These are phyloP conservation scores for Sparidentex hasta DNA, from an alignment of 2,797 vertebrate species.

Conservation along the genomic window DNA sequence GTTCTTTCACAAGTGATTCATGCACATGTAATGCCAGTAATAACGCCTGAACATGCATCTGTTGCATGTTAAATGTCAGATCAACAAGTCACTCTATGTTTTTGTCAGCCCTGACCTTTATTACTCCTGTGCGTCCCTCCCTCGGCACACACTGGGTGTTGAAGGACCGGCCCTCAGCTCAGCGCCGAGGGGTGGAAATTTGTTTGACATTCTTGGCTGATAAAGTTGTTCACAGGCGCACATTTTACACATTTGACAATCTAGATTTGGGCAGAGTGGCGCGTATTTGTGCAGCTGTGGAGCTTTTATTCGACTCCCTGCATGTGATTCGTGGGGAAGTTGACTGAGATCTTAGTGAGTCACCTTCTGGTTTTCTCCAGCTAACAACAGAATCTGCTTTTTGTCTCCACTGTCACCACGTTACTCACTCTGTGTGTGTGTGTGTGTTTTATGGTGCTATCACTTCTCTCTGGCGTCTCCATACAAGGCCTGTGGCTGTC, in stretches of 20 bases:
- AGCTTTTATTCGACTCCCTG: background rate
- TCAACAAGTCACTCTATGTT: background rate
- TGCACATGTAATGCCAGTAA: background rate
- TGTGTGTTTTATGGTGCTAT: conserved; percentile 22
- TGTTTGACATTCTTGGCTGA: conserved; percentile 55
- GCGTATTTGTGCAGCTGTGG: background rate
- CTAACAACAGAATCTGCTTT: conserved; percentile 60
- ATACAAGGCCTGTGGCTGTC: conserved; percentile 77
- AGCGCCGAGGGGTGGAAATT: conserved; percentile 47
- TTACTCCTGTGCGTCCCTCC: conserved; percentile 27
- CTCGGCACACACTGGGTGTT: conserved; percentile 38
- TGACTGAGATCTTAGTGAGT: conserved; percentile 47
- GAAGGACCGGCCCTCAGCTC: conserved; percentile 41
- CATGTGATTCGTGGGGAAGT: conserved; percentile 47
- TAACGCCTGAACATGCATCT: background rate
- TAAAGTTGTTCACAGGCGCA: conserved; percentile 9
- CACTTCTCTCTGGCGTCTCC: conserved; percentile 56
- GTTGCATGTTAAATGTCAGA: conserved; percentile 12
- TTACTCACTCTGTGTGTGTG: conserved; percentile 2
- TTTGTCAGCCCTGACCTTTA: conserved; percentile 33
- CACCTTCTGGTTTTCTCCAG: conserved; percentile 33
- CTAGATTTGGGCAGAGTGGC: background rate
- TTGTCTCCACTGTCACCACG: conserved; percentile 46
- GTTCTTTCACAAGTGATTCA: background rate
- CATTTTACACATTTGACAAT: background rate